Conservation (phyloP, 2,888 invertebrate species). For the Eupithecia inturbata region DNA sequence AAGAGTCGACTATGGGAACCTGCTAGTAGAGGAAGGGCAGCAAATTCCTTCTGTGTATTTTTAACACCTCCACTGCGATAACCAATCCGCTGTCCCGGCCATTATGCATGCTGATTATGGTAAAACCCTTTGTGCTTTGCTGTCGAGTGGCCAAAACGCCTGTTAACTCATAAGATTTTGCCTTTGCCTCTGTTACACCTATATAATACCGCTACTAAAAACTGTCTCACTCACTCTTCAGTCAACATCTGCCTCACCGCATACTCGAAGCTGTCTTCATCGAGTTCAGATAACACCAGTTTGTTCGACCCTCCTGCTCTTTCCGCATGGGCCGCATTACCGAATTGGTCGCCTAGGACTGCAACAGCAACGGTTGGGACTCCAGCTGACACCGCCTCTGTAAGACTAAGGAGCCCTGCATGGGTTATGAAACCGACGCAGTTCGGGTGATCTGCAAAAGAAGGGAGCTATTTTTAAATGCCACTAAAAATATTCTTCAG, state of each 20-base stretch:
- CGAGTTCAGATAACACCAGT: conserved; percentile 67
- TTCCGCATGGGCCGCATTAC: conserved; percentile 60
- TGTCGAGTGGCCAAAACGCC: no score
- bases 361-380: conserved; percentile 82
- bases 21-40: no score
- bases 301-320: conserved; percentile 65
- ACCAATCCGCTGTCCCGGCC: no score
- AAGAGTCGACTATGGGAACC: no score
- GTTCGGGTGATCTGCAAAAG: conserved; percentile 82
- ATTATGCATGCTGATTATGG: no score
- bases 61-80: no score
- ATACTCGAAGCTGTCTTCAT: conserved; percentile 68
- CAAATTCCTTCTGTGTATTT: no score
- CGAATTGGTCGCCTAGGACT: conserved; percentile 82
- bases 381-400: conserved; percentile 80
- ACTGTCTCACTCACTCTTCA: conserved; percentile 64
- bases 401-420: conserved; percentile 81
- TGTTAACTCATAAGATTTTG: not conserved
- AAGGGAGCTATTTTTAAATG: not conserved
- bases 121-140: no score
- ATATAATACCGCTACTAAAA: not conserved
- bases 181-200: not conserved
- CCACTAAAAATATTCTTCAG: no score
- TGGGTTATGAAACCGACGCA: conserved; percentile 80
- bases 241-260: conserved; percentile 72